These are phyloP conservation scores for Paguma larvata DNA, from an alignment of 2,797 vertebrate genomes.

Conservation along the genomic window DNA sequence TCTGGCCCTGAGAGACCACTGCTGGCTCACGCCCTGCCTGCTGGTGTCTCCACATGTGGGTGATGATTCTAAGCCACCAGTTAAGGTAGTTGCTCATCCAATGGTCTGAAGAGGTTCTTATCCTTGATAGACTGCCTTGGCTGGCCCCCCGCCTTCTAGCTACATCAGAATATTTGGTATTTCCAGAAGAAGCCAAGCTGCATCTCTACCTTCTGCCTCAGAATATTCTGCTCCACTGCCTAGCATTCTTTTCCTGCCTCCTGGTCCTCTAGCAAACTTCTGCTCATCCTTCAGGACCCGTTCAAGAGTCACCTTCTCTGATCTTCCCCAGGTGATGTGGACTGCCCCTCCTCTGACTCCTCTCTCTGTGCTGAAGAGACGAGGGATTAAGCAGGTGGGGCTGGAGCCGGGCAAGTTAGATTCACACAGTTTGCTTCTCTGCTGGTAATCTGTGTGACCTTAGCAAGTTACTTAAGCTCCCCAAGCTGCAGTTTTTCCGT, in stretches of 20 bases:
- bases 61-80: conserved; percentile 35
- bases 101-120: not conserved
- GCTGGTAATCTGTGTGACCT: not conserved
- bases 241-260: not conserved
- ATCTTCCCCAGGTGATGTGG: not conserved
- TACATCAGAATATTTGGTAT: not conserved
- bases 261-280: conserved; percentile 62
- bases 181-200: conserved; percentile 25
- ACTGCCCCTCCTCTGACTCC: not conserved
- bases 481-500: not conserved
- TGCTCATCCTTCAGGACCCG: conserved; percentile 39
- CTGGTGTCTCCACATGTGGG: not conserved
- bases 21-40: conserved; percentile 21
- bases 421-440: not conserved
- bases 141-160: not conserved
- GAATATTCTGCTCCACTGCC: not conserved
- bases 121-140: not conserved
- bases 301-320: conserved; percentile 7
- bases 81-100: conserved; percentile 26
- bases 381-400: not conserved
- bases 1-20: not conserved
- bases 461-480: not conserved
- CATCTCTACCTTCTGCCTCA: not conserved
- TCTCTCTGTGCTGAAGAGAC: not conserved
- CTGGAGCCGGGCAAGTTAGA: not conserved